Evolutionary conservation across 2,888 invertebrate genomes (phyloP), one percentile per base, ranked within the genome.

Genomic region (Tipula lateralis): DNA sequence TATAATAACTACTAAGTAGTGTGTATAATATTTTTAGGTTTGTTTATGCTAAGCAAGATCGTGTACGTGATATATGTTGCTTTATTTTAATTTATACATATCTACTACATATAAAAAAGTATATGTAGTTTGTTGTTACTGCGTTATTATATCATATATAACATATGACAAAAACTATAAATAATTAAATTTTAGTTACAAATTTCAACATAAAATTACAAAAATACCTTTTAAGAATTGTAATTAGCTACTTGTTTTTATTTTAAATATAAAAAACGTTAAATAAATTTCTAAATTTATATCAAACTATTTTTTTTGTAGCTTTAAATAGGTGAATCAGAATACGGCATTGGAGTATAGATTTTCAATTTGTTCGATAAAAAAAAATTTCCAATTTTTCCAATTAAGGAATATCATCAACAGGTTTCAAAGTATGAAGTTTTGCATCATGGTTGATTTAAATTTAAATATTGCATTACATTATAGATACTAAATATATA

Each of bases 171-270:
- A 24, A 66, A 66, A 66, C 24, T 24, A 66, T 24, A 66, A 66
- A 66, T 66, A 66, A 66, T 66, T 66, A 66, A 66, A 66, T 66
- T 66, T 66, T 66, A 24, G 66, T 66, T 24, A 66, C 66, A 66
- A 66, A 66, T 66, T 66, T 66, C 24, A 66, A 66, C 66, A 66
- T 66, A 24, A 66, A 66, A 66, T 24, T 66, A 66, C 24, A 66
- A 24, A 66, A 66, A 66, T 66, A 66, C 66, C 66, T 66, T 66
- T 24, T 66, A 66, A 66, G 66, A 66, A 66, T 66, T 24, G 24
- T 66, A 66, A 66, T 66, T 66, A 66, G 66, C 24, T 24, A 12
- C 24, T 66, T 66, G 19, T 66, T 66, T 66, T 66, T 24, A 19
- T 66, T 24, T 19, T 66, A 66, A 24, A 66, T 12, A 66, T 2